phyloP scores from a whole-genome alignment of 1,140 invertebrate genomes.

The Habropoda laboriosa region DNA sequence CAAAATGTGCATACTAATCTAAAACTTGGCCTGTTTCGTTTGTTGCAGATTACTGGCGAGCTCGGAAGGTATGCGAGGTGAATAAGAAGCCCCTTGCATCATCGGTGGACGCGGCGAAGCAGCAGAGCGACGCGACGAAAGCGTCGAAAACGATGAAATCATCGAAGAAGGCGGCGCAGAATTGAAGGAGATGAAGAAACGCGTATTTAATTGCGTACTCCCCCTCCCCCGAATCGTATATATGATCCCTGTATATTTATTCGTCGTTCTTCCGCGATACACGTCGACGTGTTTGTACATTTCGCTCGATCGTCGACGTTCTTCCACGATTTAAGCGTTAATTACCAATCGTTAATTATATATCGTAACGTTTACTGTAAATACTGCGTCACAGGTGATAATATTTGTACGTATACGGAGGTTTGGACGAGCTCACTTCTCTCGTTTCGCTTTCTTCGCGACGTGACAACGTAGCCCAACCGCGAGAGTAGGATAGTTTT shows the following conservation, averaged over 20 bases:
- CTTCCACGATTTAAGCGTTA: slow-evolving; percentile 41
- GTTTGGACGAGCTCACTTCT: slow-evolving; percentile 65
- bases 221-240: too few species aligned
- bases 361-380: slow-evolving; percentile 72
- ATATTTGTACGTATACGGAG: slow-evolving; percentile 63
- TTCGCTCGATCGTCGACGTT: background rate
- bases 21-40: slow-evolving; percentile 20
- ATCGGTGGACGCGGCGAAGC: slow-evolving; percentile 61
- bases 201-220: background rate
- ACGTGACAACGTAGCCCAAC: background rate
- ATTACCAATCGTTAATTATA: slow-evolving; percentile 40
- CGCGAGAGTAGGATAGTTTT: background rate
- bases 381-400: slow-evolving; percentile 65
- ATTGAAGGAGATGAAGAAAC: slow-evolving; percentile 16
- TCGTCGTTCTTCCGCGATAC: slow-evolving; percentile 40
- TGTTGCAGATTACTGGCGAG: slow-evolving; percentile 78
- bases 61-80: slow-evolving; percentile 72
- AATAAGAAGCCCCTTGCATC: slow-evolving; percentile 69
- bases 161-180: slow-evolving; percentile 47
- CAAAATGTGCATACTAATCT: background rate
- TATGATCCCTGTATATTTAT: slow-evolving; percentile 67
- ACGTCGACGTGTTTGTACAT: slow-evolving; percentile 21
- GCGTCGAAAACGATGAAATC: slow-evolving; percentile 41
- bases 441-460: slow-evolving; percentile 7
- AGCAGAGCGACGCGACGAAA: slow-evolving; percentile 63